Base-by-base conservation (phyloP, 2,113 vertebrate species). In the Actinemys pallida region DNA sequence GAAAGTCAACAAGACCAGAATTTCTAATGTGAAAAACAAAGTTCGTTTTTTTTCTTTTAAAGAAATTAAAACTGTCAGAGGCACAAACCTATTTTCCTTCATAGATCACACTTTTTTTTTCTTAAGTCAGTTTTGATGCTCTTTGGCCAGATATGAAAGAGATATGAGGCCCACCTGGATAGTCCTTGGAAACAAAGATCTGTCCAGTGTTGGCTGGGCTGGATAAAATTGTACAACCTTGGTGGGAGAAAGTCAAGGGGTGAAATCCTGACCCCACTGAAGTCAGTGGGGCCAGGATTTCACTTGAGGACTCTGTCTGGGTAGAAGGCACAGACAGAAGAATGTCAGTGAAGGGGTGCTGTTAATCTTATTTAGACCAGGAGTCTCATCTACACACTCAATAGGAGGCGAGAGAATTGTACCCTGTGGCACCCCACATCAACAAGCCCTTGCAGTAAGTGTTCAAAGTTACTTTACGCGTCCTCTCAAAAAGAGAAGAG, bases 1-100 rank as follows among this genome's bases (percentile, higher is more conserved):
- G 14, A 62, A 16, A 16, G 29, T 62, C 27, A 31, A 31, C 14
- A n/a, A 1, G 1, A 0, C 0, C 3, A 19, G 5, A 80, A 16
- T 22, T 54, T 54, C 53, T 54, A 54, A 54, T 54, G 20, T 54
- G 53, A 56, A 6, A 29, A 47, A 39, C 54, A 53, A 13, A 83
- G 2, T 49, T 59, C 1, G 42, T 54, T 53, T 89, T 91, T 76
- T 56, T 82, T 2, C 53, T 81, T 94, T 84, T 47, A 39, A 56
- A 65, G 35, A n/a, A 54, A 79, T 54, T 20, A 54, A 89, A 52
- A 13, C 29, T 10, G 10, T 5, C 83, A 45, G 14, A 52, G 78
- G 59, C 59, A 62, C 29, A 62, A 62, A 62, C 59, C 14, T 62
- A 62, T 62, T 62, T 62, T 62, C 59, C 59, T 62, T 62, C 14